phyloP scores from a whole-genome alignment of 2,888 invertebrate species.

The Biston betularia region DNA sequence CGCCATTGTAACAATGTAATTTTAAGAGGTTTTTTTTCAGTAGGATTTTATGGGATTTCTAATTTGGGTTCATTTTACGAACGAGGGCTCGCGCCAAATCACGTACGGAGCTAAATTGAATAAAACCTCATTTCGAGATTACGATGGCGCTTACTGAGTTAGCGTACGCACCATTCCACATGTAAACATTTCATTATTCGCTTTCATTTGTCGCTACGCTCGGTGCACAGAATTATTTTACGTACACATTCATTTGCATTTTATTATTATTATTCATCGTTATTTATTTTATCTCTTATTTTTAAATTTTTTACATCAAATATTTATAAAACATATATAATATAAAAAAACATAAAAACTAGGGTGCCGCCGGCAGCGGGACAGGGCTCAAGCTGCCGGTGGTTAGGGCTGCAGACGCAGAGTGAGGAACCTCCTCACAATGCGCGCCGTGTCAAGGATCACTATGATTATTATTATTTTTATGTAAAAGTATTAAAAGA shows the following conservation, averaged over 20 bases:
- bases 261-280: no score
- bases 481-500: no score
- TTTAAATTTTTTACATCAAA: no score
- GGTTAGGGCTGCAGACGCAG: no score
- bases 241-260: conserved; percentile 6
- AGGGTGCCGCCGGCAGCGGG: no score
- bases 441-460: no score
- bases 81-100: conserved; percentile 65
- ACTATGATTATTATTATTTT: no score
- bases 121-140: conserved; percentile 71
- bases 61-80: conserved; percentile 60
- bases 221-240: conserved; percentile 39
- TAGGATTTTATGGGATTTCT: conserved; percentile 49
- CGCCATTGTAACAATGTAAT: conserved; percentile 32
- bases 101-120: conserved; percentile 75
- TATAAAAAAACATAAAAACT: no score
- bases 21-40: conserved; percentile 28
- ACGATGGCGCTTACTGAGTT: conserved; percentile 68
- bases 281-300: no score
- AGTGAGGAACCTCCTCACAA: no score
- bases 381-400: no score
- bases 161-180: conserved; percentile 54
- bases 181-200: conserved; percentile 68
- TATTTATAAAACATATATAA: no score
- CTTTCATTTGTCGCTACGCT: conserved; percentile 46